These are phyloP conservation scores for Benthosema pterotum DNA, from an alignment of 2,797 vertebrate genomes.

Conservation along the genomic window DNA sequence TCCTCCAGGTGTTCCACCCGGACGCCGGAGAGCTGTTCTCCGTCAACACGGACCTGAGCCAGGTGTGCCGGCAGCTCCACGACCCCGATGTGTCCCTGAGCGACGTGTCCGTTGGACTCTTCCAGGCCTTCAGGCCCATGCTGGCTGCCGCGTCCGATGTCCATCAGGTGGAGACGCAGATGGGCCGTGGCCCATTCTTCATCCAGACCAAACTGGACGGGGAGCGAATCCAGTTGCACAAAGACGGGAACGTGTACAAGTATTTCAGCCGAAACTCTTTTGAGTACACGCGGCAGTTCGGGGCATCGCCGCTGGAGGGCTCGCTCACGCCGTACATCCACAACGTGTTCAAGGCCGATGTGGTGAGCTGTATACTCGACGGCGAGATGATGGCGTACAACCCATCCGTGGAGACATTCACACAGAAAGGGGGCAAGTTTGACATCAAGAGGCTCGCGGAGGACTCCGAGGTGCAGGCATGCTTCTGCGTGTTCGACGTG, in stretches of 20 bases:
- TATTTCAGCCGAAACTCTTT: constrained; percentile 93
- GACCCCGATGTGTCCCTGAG: constrained; percentile 86
- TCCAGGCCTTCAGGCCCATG: constrained; percentile 97
- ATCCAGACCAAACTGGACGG: constrained; percentile 96
- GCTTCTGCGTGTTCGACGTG: constrained; percentile 96
- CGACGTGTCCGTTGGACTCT: constrained; percentile 90
- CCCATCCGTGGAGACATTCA: constrained; percentile 84
- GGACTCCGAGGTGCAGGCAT: constrained; percentile 92
- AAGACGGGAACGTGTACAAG: constrained; percentile 90
- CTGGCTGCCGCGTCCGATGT: constrained; percentile 89
- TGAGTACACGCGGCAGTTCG: constrained; percentile 94
- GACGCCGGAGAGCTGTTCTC: constrained; percentile 90
- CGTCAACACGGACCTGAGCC: constrained; percentile 92
- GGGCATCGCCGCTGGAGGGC: constrained; percentile 86
- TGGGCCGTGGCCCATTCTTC: constrained; percentile 88
- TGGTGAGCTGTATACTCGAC: constrained; percentile 91
- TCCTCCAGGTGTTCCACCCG: constrained; percentile 89
- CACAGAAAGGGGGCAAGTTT: constrained; percentile 94
- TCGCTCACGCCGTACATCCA: constrained; percentile 94
- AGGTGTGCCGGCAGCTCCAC: constrained; percentile 91
- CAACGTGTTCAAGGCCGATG: constrained; percentile 80
- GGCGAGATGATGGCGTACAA: constrained; percentile 99
- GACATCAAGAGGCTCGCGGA: constrained; percentile 94
- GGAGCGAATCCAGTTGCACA: constrained; percentile 96
- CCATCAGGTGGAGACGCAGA: constrained; percentile 91